Evolutionary conservation across 2,888 invertebrate genomes (phyloP), one percentile per base, ranked within the genome.

Genomic region (Xestia rhomboidea): DNA sequence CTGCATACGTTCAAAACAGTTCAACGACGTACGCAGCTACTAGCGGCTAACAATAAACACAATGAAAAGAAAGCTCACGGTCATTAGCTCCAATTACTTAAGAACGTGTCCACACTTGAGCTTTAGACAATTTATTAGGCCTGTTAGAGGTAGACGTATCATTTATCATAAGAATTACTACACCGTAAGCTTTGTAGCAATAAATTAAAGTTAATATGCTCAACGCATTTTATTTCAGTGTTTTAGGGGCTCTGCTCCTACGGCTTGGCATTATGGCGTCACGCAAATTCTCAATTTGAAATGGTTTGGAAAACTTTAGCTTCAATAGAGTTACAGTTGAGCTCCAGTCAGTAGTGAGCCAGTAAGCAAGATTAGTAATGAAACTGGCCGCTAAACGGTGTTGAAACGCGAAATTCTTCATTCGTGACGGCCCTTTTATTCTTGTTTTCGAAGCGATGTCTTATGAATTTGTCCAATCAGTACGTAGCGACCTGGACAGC

Each of bases 61-160:
- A 87, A 80, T 88, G 78, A 74, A 80, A 87, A 88, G 85, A 87
- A 87, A 87, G 77, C 77, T 70, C 76, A 75, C 85, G 76, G 79
- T 71, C 73, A 87, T 88, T 87, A 88, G 74, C 80, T 77, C 30
- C 89, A 88, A 84, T 88, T 88, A 87, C 67, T 77, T 44, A 69
- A 78, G 87, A 82, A 57, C 49, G 51, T 72, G 76, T 72, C 77
- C 75, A 89, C 74, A 76, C 64, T 84, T 74, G 78, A 81, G 87
- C 64, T 73, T 71, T 49, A 30, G 46, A 66, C 27, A 51, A 75
- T 74, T 75, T 72, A 82, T 85, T 72, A 77, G 71, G 21, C 18
- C 66, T 64, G 34, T 76, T 76, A 67, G 30, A 57, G 21, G 18
- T 27, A 54, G 54, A 46, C 49, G 27, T 49, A 49, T 57, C 77